Base-by-base conservation (phyloP, 2,888 invertebrate genomes). In the Rhingia campestris region DNA sequence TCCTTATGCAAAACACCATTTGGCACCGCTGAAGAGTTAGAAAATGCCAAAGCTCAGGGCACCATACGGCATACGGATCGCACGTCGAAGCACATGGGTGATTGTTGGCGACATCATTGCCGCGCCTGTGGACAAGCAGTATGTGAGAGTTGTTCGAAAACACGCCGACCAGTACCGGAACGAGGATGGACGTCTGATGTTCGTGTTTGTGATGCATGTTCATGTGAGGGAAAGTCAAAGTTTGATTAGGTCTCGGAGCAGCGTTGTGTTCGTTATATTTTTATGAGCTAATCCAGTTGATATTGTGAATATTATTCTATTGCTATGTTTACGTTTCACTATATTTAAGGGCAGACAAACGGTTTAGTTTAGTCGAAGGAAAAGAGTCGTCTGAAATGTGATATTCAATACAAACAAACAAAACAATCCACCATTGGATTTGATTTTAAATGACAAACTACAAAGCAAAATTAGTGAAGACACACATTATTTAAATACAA, bases 121-220 rank as follows among this genome's bases (percentile, higher is more conserved):
- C 92, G 95, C 35, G 93, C 93, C 56, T 96, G 96, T 89, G 96
- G 96, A 0, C 93, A 94, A 86, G 95, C 95, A 3, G 94, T 95
- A 0, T 96, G 96, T 89, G 92, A 93, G 66, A 90, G 90, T 75
- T 93, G 93, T 88, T 93, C 93, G 3, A 88, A 87, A 69, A 85
- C 88, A 12, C 92, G 92, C 22, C 93, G 93, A 87, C 93, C 94
- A 4, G 96, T 96, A 43, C 96, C 95, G 7, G 94, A 94, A 58
- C 92, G 94, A 86, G 96, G 96, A 73, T 96, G 96, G 96, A 90
- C 91, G 6, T 93, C 93, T 10, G 94, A 95, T n/a, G 96, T 96
- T 2, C 92, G 96, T 81, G 95, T 96, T 30, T 97, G 96, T 90
- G 94, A 96, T 88, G 89, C 91, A 14, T 96, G 96, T 88, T 89